phyloP scores from a whole-genome alignment of 1,140 invertebrate species.

The Drosophila jambulina region DNA sequence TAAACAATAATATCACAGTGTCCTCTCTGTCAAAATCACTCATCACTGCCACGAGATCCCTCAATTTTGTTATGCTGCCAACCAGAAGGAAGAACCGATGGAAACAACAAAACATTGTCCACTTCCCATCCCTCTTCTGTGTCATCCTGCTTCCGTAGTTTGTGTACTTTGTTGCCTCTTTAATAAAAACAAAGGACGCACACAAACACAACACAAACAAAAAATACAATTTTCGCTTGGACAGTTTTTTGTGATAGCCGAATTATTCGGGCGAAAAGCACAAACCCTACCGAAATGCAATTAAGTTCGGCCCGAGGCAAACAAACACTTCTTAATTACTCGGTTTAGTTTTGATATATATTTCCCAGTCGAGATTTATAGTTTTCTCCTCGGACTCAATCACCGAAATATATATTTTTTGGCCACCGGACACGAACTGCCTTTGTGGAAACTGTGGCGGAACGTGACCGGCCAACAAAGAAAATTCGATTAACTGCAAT shows the following conservation, averaged over 20 bases:
- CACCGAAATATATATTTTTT: constrained; percentile 23
- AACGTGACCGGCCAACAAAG: constrained; percentile 44
- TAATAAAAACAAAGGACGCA: constrained; percentile 46
- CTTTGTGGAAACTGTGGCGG: constrained; percentile 11
- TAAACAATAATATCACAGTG: constrained; percentile 21
- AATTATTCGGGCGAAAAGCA: constrained; percentile 18
- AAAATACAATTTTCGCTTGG: constrained; percentile 31
- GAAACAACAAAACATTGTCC: constrained; percentile 15
- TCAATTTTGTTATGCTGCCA: constrained; percentile 7
- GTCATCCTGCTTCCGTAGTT: constrained; percentile 34
- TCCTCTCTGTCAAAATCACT: constrained; percentile 13
- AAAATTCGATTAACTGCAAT: constrained; percentile 38
- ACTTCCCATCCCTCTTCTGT: constrained; percentile 11
- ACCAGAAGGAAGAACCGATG: constrained; percentile 13
- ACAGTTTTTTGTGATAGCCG: constrained; percentile 24
- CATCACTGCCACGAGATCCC: constrained; percentile 9
- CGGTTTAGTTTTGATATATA: constrained; percentile 51
- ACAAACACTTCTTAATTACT: constrained; percentile 55
- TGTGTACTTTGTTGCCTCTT: constrained; percentile 41
- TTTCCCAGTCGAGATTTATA: constrained; percentile 43
- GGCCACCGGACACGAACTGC: constrained; percentile 26
- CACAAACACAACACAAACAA: constrained; percentile 3
- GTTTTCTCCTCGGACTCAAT: constrained; percentile 23
- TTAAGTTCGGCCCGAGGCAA: constrained; percentile 20
- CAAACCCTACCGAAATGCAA: constrained; percentile 34